Base-by-base conservation (phyloP, 2,888 invertebrate genomes). In the Philereme transversata region DNA sequence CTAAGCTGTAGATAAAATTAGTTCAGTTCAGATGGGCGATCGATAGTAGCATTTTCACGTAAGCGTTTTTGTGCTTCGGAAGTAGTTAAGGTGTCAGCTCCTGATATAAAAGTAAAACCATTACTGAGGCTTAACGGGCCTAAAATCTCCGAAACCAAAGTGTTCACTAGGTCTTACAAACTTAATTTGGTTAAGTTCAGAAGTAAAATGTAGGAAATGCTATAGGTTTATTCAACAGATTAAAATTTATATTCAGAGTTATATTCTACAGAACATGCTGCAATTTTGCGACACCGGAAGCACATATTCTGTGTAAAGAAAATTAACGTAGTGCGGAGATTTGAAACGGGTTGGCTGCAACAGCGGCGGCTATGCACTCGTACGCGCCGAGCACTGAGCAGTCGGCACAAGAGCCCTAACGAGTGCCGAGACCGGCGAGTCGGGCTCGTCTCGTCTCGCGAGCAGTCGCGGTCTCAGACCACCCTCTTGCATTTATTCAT, bases 401-500 rank as follows among this genome's bases (percentile, higher is more conserved):
- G 77, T 75, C 81, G 78, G 78, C 84, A 87, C 87, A 88, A 89
- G 86, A 85, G 84, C 83, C 81, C 79, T 88, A 89, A 90, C 89
- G 86, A 88, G 84, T 79, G 79, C 73, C 68, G 69, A 68, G 68
- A 59, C 58, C 63, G 68, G 64, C 68, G 71, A 73, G 72, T 78
- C 51, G 70, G 76, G 70, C 74, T 72, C 78, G 78, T 77, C 79
- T 76, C 77, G 76, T 68, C 75, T 78, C 78, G 76, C 71, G 75
- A 75, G 73, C 73, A 73, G 69, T 75, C 80, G 79, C 79, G 79
- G 76, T 72, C 82, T 80, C 82, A 79, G 82, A 83, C 86, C 86
- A 82, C 89, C 88, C 90, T 92, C 88, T 86, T 93, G 90, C 92
- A 93, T 93, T 93, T 92, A 93, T 93, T 92, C 92, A 92, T 93